phyloP scores from a whole-genome alignment of 2,888 invertebrate species.

The Meiosimyza platycephala region DNA sequence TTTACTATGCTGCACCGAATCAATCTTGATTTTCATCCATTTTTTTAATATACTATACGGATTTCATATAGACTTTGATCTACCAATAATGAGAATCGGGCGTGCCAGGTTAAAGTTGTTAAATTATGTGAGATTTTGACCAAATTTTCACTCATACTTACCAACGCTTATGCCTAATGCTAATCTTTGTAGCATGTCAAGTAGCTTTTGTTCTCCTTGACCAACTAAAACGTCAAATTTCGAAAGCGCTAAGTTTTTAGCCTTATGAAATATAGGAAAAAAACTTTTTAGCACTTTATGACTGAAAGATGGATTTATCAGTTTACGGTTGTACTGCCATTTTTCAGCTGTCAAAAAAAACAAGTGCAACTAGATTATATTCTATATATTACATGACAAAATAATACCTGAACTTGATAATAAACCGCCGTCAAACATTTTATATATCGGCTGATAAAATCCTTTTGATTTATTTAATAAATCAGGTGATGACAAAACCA shows the following conservation, averaged over 20 bases:
- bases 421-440: conserved; percentile 36
- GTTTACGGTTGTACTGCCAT: conserved; percentile 41
- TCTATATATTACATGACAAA: neutral
- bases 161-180: conserved; percentile 37
- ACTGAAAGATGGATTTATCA: conserved; percentile 41
- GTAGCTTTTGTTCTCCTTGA: conserved; percentile 28
- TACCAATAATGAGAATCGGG: no score
- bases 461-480: conserved; percentile 43
- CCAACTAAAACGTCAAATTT: conserved; percentile 29
- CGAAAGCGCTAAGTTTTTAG: conserved; percentile 28
- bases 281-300: conserved; percentile 39
- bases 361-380: neutral
- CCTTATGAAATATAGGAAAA: conserved; percentile 42
- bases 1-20: no score
- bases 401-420: conserved; percentile 39
- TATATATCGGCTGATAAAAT: conserved; percentile 26
- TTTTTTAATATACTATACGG: no score
- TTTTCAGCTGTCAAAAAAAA: conserved; percentile 15
- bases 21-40: no score
- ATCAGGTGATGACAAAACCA: conserved; percentile 44
- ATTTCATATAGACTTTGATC: no score
- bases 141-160: neutral
- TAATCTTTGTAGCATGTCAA: conserved; percentile 27
- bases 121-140: no score
- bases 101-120: no score